Conservation (phyloP, 2,797 vertebrate genomes). For the Anniella stebbinsi region DNA sequence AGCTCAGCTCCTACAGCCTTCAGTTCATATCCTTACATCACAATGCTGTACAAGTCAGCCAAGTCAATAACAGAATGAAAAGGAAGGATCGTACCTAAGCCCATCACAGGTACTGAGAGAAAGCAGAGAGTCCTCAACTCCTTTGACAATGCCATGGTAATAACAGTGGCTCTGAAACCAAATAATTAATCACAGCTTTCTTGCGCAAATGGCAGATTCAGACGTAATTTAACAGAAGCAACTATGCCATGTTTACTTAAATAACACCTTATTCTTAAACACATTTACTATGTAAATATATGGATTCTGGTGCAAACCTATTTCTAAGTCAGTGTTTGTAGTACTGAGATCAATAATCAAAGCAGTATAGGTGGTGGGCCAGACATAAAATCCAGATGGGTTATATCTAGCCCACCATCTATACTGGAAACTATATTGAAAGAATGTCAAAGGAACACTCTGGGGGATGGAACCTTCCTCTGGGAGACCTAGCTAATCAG, state of each 20-base stretch:
- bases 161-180: conserved; percentile 84
- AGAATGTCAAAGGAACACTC: background rate
- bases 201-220: conserved; percentile 32
- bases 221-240: background rate
- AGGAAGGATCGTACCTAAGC: conserved; percentile 82
- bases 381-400: background rate
- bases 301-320: background rate
- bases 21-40: background rate
- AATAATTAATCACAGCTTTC: conserved; percentile 38
- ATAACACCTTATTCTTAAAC: background rate
- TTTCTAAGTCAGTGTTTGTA: background rate
- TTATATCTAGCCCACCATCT: background rate
- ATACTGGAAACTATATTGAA: background rate
- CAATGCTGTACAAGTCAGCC: background rate
- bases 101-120: conserved; percentile 88
- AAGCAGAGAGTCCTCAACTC: conserved; percentile 81
- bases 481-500: background rate
- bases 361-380: too few relatives aligned
- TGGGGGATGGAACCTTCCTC: background rate
- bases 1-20: background rate
- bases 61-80: conserved; percentile 12
- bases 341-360: too few relatives aligned
- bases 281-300: background rate
- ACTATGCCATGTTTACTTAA: background rate
- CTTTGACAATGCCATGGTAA: conserved; percentile 87